Percentiles rank a stretch among this genome's conserved stretches.
Evolutionary conservation across 23 tunicate species (phyloP).

Genomic region (Halocynthia aurantium): DNA sequence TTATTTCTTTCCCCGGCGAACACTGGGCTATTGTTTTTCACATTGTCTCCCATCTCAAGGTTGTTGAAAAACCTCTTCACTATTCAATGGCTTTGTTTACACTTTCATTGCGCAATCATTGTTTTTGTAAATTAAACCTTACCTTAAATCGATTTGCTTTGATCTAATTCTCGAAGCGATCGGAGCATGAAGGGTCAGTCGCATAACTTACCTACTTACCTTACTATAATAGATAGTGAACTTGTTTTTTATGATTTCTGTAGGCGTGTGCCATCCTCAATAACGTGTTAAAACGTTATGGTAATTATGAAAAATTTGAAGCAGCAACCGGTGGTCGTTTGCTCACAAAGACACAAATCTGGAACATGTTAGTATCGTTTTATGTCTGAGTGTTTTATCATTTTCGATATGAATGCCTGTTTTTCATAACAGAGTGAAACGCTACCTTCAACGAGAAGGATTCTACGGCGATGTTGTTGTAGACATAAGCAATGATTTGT

Average conservation of each 20-base stretch:
- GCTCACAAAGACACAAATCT: slow-evolving; percentile 61
- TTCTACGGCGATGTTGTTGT: slow-evolving; percentile 84
- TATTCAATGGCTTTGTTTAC: too few species aligned
- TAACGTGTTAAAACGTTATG: slow-evolving; percentile 59
- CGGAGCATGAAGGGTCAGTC: too few species aligned
- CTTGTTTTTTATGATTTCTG: not conserved
- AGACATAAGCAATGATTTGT: slow-evolving; percentile 67
- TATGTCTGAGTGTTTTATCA: not conserved
- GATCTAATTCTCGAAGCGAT: too few species aligned
- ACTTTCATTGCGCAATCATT: too few species aligned
- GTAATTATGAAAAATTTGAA: slow-evolving; percentile 84
- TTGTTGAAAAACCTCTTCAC: too few species aligned
- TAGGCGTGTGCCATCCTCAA: slow-evolving; percentile 69
- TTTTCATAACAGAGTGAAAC: slow-evolving; percentile 6
- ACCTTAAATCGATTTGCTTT: too few species aligned
- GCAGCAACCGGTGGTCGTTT: slow-evolving; percentile 73
- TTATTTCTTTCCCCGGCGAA: too few species aligned
- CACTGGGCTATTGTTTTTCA: too few species aligned
- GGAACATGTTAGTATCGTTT: slow-evolving; percentile 51
- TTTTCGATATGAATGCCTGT: not conserved
- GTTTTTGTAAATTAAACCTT: too few species aligned
- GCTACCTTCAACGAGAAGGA: slow-evolving; percentile 74
- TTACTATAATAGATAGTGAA: not conserved
- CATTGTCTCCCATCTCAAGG: too few species aligned
- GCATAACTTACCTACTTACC: too few species aligned